A percentile compares a stretch with the other conserved stretches of the same genome.
phyloP scores from a whole-genome alignment of 2,113 vertebrate species.

The Carassius gibelio region DNA sequence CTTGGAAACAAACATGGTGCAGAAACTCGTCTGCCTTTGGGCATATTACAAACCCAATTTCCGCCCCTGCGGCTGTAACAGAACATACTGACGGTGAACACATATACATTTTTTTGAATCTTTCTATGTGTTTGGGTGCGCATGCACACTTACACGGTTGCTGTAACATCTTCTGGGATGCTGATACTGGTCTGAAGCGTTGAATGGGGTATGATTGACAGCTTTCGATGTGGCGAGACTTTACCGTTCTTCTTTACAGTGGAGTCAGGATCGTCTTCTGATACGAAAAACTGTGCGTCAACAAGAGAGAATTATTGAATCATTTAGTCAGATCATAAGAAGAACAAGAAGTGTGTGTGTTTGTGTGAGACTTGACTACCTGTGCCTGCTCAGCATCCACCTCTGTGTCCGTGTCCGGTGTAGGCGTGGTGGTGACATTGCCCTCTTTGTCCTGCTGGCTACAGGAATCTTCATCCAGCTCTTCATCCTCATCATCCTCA shows the following conservation, averaged over 20 bases:
- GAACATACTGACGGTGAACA: background rate
- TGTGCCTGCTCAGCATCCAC: constrained; percentile 24
- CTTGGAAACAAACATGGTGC: constrained; percentile 27
- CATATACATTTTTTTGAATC: background rate
- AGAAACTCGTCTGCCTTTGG: constrained; percentile 47
- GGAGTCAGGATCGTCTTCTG: constrained; percentile 57
- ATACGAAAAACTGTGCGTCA: constrained; percentile 57
- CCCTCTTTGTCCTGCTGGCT: constrained; percentile 50
- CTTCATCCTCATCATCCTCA: constrained; percentile 82
- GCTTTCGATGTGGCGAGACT: constrained; percentile 33
- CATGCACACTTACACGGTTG: constrained; percentile 50
- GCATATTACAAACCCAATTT: background rate
- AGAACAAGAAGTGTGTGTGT: constrained; percentile 25
- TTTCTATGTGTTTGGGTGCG: background rate
- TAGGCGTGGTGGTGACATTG: constrained; percentile 61
- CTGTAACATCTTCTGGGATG: constrained; percentile 44
- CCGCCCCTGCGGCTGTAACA: constrained; percentile 1
- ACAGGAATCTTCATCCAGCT: constrained; percentile 65
- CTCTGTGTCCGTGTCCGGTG: constrained; percentile 53
- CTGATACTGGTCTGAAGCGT: constrained; percentile 26
- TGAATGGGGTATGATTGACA: constrained; percentile 51
- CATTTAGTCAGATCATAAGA: background rate
- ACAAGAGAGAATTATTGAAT: background rate
- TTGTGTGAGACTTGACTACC: background rate
- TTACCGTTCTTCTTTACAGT: background rate